A percentile compares a stretch with the other conserved stretches of the same genome.
Evolutionary conservation across 2,797 vertebrate species (phyloP).

Genomic region (Botia kubotai): DNA sequence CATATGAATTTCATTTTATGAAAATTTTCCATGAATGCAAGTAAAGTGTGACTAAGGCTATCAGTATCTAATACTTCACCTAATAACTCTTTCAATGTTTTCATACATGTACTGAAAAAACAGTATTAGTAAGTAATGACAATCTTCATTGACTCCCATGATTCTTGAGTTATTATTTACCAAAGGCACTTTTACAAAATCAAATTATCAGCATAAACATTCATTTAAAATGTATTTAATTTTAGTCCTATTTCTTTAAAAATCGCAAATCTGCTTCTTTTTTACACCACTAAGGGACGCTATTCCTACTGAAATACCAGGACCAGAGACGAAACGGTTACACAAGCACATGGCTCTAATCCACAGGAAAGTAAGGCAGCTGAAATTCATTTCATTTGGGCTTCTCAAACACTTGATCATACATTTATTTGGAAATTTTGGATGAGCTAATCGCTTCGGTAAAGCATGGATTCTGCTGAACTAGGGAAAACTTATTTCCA

Average conservation of each 20-base stretch:
- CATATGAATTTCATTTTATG: too few relatives aligned
- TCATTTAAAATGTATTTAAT: too few relatives aligned
- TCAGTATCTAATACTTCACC: too few relatives aligned
- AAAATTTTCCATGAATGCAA: too few relatives aligned
- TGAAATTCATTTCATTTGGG: conserved; percentile 11
- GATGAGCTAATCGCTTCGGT: background rate
- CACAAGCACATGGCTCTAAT: background rate
- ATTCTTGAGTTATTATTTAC: background rate
- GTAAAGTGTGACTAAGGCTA: too few relatives aligned
- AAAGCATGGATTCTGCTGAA: background rate
- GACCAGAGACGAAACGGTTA: background rate
- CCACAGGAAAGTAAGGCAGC: conserved; percentile 2
- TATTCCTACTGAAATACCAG: background rate
- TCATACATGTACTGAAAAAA: too few relatives aligned
- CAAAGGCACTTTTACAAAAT: background rate
- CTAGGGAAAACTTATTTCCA: background rate
- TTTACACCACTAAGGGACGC: conserved; percentile 45
- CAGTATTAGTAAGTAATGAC: too few relatives aligned
- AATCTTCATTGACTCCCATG: too few relatives aligned
- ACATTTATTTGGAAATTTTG: conserved; percentile 3
- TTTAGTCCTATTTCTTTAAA: background rate
- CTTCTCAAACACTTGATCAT: background rate
- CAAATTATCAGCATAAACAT: background rate
- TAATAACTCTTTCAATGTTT: too few relatives aligned
- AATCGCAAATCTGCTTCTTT: background rate